Evolutionary conservation across 2,113 vertebrate species (phyloP), one percentile per base, ranked within the genome.

Genomic region (Bettongia penicillata): DNA sequence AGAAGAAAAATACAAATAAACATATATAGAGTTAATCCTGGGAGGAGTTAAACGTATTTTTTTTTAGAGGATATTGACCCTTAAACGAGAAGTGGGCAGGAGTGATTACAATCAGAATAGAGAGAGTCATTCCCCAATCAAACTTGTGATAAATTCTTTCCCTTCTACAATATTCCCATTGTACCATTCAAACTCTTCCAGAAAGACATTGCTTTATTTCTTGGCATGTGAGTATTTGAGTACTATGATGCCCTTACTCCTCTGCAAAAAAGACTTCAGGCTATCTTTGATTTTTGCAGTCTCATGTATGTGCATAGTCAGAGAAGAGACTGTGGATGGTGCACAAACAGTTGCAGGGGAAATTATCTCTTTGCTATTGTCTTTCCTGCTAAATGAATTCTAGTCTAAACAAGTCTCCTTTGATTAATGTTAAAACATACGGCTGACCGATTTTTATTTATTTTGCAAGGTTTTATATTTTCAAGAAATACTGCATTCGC

Each of bases 121-220:
- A 11, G 49, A 22, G 84, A 2, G 48, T 48, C 48, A 48, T 48
- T 48, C 48, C 48, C 48, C 48, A 48, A 22, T 10, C n/a, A 19
- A 47, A 50, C 0, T 0, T 43, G 24, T 2, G 4, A 2, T 3
- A 22, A 19, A 22, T 3, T 0, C 0, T 2, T 8, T 26, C 23
- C 26, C 2, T 61, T 14, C 0, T 53, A 0, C 8, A 26, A 24
- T 47, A 1, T 19, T 0, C 26, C 68, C 26, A 10, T 9, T 0
- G 0, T 24, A 43, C 12, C 14, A 22, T 50, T 2, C 5, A 2
- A 84, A 84, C 5, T 84, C 37, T 22, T 23, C 47, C 9, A 0
- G 53, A 26, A 53, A 77, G 14, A 16, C 9, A 89, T 16, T 53
- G 25, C n/a, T 61, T 52, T 53, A 1, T 26, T 84, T 4, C 53